Evolutionary conservation across 2,888 invertebrate genomes (phyloP), one percentile per base, ranked within the genome.

Genomic region (Drosophila macrospina): DNA sequence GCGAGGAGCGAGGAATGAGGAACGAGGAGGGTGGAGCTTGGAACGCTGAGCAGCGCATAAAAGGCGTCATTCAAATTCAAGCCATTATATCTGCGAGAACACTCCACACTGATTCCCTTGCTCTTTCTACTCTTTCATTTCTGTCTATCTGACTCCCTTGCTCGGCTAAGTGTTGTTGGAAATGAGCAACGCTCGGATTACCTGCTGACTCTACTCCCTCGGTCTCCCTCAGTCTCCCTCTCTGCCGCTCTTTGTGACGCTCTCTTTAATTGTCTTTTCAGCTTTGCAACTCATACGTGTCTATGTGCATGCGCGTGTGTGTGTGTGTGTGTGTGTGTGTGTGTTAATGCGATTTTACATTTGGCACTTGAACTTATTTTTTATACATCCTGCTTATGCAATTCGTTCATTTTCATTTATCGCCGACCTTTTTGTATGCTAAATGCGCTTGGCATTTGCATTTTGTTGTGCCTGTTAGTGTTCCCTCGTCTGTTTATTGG

Each of bases 331-430:
- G 59, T 16, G 56, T 59, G 60, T 48, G 37, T 30, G 66, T 42
- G 55, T 36, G 67, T 64, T 86, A 83, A 86, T 74, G 37, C 63
- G 74, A 70, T 80, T 83, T 69, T 50, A 69, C 74, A 74, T 77
- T 88, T 70, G 55, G 74, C 69, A 74, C 69, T 77, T 86, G 45
- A 74, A 57, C 63, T 75, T 78, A 59, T 66, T 70, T 88, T 82
- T 86, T 83, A 77, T 70, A 66, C 74, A 16, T 51, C 57, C 78
- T 77, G 74, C 80, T 86, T 83, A 87, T 86, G 80, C 87, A 88
- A 80, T 88, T 72, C 74, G 48, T 66, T 69, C 72, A 69, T 83
- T 88, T 74, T 70, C 84, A 85, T 75, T 73, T 67, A 74, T 71
- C 52, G 85, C 61, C 55, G 44, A 62, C 64, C 69, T 69, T 66